These are phyloP conservation scores for Diarsia rubi DNA, from an alignment of 2,888 invertebrate species.

Conservation along the genomic window DNA sequence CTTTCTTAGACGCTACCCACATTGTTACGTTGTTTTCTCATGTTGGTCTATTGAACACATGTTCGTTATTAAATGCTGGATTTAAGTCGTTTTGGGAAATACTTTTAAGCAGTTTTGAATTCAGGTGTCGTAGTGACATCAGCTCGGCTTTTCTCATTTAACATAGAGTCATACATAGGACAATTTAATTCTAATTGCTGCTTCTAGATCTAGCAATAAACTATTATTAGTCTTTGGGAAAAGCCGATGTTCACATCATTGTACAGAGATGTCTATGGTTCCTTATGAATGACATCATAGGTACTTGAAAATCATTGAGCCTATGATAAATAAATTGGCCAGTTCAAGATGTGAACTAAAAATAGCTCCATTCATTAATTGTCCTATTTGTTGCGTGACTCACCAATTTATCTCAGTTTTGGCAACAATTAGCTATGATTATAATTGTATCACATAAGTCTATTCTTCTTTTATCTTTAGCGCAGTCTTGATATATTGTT, in stretches of 20 bases:
- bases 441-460: slow-evolving; percentile 46
- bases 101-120: slow-evolving; percentile 1
- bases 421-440: slow-evolving; percentile 42
- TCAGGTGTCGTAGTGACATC: not conserved
- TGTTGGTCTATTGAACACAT: slow-evolving; percentile 69
- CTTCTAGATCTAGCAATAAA: not conserved
- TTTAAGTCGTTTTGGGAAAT: slow-evolving; percentile 8
- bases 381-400: slow-evolving; percentile 55
- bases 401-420: slow-evolving; percentile 61
- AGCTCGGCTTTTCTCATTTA: not conserved
- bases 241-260: slow-evolving; percentile 14
- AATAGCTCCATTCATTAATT: slow-evolving; percentile 64
- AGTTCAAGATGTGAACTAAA: slow-evolving; percentile 61
- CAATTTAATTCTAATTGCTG: not conserved
- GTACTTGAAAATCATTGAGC: slow-evolving; percentile 56
- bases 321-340: slow-evolving; percentile 57
- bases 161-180: not conserved
- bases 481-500: slow-evolving; percentile 35
- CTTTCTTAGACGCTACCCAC: slow-evolving; percentile 71
- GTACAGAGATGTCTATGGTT: slow-evolving; percentile 24
- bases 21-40: slow-evolving; percentile 63
- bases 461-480: slow-evolving; percentile 46
- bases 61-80: slow-evolving; percentile 57
- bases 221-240: slow-evolving; percentile 11
- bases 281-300: slow-evolving; percentile 56